Percentiles rank a stretch among this genome's conserved stretches.
These are phyloP conservation scores for Apocheima hispidaria DNA, from an alignment of 2,888 invertebrate species.

Conservation along the genomic window DNA sequence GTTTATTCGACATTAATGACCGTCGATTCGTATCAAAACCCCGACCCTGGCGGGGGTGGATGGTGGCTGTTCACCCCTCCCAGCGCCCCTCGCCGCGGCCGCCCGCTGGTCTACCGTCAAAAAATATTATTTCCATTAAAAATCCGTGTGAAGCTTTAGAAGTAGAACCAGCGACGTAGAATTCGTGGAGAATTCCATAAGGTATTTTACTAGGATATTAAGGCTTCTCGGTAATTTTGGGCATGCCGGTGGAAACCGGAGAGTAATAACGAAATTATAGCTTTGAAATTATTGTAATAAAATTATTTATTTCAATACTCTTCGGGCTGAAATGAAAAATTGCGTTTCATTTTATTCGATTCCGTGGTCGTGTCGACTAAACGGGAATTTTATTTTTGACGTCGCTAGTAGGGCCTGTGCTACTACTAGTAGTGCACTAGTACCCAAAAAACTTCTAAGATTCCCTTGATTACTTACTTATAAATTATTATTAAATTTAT, in stretches of 20 bases:
- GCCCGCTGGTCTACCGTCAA: slow-evolving; percentile 34
- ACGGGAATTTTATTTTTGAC: background rate
- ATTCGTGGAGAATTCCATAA: slow-evolving; percentile 31
- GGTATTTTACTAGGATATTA: slow-evolving; percentile 30
- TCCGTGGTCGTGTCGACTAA: background rate
- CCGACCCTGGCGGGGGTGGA: slow-evolving; percentile 33
- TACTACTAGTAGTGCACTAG: too few relatives aligned
- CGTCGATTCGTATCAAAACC: slow-evolving; percentile 56
- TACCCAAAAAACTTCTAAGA: too few relatives aligned
- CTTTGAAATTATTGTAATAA: slow-evolving; percentile 18
- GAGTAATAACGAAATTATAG: slow-evolving; percentile 33
- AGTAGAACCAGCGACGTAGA: slow-evolving; percentile 9
- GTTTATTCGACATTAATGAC: slow-evolving; percentile 66
- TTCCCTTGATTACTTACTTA: too few relatives aligned
- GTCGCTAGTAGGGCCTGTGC: too few relatives aligned
- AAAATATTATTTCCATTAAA: slow-evolving; percentile 37
- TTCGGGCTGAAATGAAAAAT: slow-evolving; percentile 9
- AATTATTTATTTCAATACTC: slow-evolving; percentile 22
- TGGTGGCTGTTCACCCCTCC: background rate
- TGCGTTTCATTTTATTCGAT: slow-evolving; percentile 12
- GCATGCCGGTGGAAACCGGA: slow-evolving; percentile 23
- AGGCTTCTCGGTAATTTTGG: slow-evolving; percentile 29
- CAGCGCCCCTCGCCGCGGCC: background rate
- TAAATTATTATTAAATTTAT: too few relatives aligned
- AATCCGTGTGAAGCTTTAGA: slow-evolving; percentile 32